Conservation (phyloP, 2,113 vertebrate species). For the Callithrix jacchus region DNA sequence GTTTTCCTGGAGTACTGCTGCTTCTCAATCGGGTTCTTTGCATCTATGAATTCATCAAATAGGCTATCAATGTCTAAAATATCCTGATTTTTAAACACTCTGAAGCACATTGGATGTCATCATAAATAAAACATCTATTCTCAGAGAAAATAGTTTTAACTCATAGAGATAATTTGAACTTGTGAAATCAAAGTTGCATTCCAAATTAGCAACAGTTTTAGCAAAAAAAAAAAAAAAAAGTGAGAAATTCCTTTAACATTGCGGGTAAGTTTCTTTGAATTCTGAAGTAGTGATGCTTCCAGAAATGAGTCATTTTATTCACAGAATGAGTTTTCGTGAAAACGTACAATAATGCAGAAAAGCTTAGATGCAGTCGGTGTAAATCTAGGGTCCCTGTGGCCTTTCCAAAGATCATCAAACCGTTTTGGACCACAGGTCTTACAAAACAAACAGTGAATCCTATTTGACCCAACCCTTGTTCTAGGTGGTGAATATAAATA, state of each 20-base stretch:
- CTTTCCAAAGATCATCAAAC: background rate
- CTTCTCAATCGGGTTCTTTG: background rate
- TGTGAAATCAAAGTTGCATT: background rate
- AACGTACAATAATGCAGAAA: background rate
- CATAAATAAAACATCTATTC: background rate
- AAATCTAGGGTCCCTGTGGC: background rate
- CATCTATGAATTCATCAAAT: background rate
- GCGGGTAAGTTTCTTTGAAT: background rate
- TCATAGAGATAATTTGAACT: background rate
- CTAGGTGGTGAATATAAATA: background rate
- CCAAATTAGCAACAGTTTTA: background rate
- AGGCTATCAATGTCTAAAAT: background rate
- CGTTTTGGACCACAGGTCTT: background rate
- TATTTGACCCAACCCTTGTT: background rate
- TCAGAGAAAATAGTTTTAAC: background rate
- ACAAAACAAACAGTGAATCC: background rate
- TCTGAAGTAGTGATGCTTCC: background rate
- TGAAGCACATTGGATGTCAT: background rate
- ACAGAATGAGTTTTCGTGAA: background rate
- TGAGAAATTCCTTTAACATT: background rate
- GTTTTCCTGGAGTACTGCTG: background rate
- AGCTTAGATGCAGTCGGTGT: accelerated
- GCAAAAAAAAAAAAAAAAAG: background rate
- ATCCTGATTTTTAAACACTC: background rate
- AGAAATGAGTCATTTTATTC: background rate